Percentiles rank a stretch among this genome's conserved stretches.
These are phyloP conservation scores for Drosophila pseudoananassae DNA, from an alignment of 1,140 invertebrate species.

Conservation along the genomic window DNA sequence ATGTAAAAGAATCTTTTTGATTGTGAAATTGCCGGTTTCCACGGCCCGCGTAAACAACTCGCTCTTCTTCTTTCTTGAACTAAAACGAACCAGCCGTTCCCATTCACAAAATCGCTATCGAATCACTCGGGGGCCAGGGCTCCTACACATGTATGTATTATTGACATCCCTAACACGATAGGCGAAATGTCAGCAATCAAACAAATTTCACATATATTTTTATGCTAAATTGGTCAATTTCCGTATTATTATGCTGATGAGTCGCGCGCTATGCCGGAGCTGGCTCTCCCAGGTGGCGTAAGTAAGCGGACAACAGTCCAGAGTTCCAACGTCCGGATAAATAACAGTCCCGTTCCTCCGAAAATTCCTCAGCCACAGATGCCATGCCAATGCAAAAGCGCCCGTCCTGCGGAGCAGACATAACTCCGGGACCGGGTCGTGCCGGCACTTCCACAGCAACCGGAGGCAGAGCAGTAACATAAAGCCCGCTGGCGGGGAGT, in stretches of 20 bases:
- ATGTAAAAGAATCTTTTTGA: background rate
- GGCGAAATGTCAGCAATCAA: slow-evolving; percentile 29
- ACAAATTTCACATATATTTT: slow-evolving; percentile 55
- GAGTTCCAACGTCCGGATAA: background rate
- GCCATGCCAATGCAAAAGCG: slow-evolving; percentile 30
- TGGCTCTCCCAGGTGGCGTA: slow-evolving; percentile 73
- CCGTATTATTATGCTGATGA: slow-evolving; percentile 64
- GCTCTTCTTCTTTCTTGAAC: background rate
- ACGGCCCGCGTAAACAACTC: background rate
- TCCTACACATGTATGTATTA: background rate
- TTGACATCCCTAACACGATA: slow-evolving; percentile 5
- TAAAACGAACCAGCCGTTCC: background rate
- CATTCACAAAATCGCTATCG: background rate
- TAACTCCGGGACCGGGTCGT: slow-evolving; percentile 16
- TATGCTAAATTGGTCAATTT: slow-evolving; percentile 67
- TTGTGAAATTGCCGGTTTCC: background rate
- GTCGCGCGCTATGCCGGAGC: slow-evolving; percentile 70
- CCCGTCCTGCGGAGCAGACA: slow-evolving; percentile 38
- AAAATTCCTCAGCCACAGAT: slow-evolving; percentile 54
- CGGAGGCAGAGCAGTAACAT: slow-evolving; percentile 52
- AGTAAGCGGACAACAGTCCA: slow-evolving; percentile 45
- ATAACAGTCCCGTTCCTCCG: background rate
- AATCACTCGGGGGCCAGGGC: background rate
- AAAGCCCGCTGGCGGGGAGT: slow-evolving; percentile 40
- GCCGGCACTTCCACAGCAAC: slow-evolving; percentile 53